Evolutionary conservation across 2,888 invertebrate genomes (phyloP).

Genomic region (Mystacides longicornis): DNA sequence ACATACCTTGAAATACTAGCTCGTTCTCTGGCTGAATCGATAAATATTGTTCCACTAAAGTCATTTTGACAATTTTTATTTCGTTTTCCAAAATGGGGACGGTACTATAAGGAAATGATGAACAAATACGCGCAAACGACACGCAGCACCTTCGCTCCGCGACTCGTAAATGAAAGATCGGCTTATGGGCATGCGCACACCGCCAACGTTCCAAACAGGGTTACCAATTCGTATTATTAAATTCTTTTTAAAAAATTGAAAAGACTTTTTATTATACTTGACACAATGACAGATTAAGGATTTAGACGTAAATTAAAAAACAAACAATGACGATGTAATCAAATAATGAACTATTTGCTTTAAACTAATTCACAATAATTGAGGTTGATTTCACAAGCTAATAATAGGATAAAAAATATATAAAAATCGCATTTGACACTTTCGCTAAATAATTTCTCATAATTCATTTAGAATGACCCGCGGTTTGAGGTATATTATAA

Average conservation of each 20-base stretch:
- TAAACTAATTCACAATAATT: not conserved
- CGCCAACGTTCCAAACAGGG: not conserved
- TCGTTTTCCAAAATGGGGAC: slow-evolving; percentile 14
- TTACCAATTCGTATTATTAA: not conserved
- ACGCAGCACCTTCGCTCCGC: not conserved
- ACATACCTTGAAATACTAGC: slow-evolving; percentile 81
- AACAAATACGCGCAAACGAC: slow-evolving; percentile 5
- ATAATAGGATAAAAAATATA: not conserved
- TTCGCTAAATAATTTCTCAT: too few relatives aligned
- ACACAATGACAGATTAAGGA: not conserved
- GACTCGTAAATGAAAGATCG: not conserved
- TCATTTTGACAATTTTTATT: slow-evolving; percentile 16
- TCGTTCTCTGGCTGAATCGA: slow-evolving; percentile 75
- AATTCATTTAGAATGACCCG: too few relatives aligned
- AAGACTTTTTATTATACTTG: not conserved
- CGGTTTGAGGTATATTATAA: too few relatives aligned
- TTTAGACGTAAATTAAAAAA: not conserved
- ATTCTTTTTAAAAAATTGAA: not conserved
- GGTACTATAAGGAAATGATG: slow-evolving; percentile 9
- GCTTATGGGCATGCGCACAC: not conserved
- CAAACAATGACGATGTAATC: too few relatives aligned
- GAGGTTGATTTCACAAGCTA: not conserved
- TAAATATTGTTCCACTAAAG: slow-evolving; percentile 19
- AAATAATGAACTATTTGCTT: too few relatives aligned
- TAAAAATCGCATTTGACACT: not conserved